Evolutionary conservation across 2,113 vertebrate species (phyloP), one percentile per base, ranked within the genome.

Genomic region (Romanogobio albipinnatus): DNA sequence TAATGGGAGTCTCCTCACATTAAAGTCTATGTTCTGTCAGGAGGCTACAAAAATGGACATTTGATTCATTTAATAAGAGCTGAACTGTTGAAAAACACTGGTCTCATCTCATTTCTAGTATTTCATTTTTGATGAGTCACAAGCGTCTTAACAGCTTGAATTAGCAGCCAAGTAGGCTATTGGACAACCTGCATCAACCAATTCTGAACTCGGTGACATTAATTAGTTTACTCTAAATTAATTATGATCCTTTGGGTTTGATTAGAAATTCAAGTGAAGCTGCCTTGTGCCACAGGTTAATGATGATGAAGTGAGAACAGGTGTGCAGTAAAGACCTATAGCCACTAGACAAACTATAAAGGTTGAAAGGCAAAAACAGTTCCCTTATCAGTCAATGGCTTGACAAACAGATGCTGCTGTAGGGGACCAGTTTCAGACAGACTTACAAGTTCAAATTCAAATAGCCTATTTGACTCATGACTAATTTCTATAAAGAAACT

Each of bases 191-290:
- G 8, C 14, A 13, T 14, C 6, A 66, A 56, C 58, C 56, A 53
- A 9, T 9, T 66, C 13, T 39, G 14, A 61, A 19, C 49, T 76
- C 3, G 45, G 53, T 76, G 59, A 3, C 10, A 26, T 11, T 13
- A 79, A 78, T 79, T 79, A 79, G n/a, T 39, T 26, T n/a, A n/a
- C n/a, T 39, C 2, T 39, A 6, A 64, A 22, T 39, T 14, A 59
- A 66, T 15, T 13, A 9, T 26, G 45, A 66, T 49, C 9, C 45
- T n/a, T 33, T 26, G n/a, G 39, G 39, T 39, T 14, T 84, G n/a
- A 87, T 58, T 49, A 36, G 29, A 53, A 43, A 36, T 68, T 59
- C 78, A 84, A 53, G 43, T 87, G 76, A 66, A 33, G 86, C 58
- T 43, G 24, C 9, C 17, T 53, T 29, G 24, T 3, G 29, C n/a